Conservation (phyloP, 2,888 invertebrate species). For the Zygaena filipendulae region DNA sequence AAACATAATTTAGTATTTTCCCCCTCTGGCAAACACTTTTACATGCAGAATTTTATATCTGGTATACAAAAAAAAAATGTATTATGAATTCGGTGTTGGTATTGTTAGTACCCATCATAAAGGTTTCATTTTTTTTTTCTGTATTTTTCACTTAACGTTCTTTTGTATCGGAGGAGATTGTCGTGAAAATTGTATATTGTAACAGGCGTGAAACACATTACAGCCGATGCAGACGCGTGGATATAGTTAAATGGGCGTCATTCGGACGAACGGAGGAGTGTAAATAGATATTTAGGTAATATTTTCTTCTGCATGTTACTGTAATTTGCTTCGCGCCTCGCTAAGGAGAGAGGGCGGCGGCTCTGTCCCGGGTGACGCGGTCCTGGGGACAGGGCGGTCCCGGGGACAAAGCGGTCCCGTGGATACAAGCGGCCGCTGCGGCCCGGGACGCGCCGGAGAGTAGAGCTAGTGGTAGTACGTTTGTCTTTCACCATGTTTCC, state of each 20-base stretch:
- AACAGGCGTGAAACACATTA: constrained; percentile 60
- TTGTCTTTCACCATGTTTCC: constrained; percentile 59
- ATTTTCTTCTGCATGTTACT: constrained; percentile 44
- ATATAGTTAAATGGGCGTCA: constrained; percentile 4
- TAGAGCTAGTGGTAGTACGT: constrained; percentile 32
- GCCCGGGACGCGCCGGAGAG: constrained; percentile 10
- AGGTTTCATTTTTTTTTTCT: no score
- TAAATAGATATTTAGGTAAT: no score
- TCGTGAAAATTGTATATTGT: no score
- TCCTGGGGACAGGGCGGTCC: constrained; percentile 1
- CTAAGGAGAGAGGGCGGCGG: constrained; percentile 7
- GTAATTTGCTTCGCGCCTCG: constrained; percentile 60
- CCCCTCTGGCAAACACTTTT: no score
- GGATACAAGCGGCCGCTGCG: constrained; percentile 7
- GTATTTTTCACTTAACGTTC: no score
- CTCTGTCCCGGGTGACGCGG: constrained; percentile 2
- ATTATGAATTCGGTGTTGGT: no score
- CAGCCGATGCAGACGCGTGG: constrained; percentile 32
- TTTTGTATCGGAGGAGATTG: no score
- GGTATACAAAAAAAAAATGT: no score
- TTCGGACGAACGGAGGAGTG: no score
- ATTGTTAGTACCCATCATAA: no score
- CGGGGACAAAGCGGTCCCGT: constrained; percentile 7
- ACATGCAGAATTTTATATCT: no score
- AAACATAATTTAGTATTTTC: no score